phyloP scores from a whole-genome alignment of 2,888 invertebrate species.

The Crioceris asparagi region DNA sequence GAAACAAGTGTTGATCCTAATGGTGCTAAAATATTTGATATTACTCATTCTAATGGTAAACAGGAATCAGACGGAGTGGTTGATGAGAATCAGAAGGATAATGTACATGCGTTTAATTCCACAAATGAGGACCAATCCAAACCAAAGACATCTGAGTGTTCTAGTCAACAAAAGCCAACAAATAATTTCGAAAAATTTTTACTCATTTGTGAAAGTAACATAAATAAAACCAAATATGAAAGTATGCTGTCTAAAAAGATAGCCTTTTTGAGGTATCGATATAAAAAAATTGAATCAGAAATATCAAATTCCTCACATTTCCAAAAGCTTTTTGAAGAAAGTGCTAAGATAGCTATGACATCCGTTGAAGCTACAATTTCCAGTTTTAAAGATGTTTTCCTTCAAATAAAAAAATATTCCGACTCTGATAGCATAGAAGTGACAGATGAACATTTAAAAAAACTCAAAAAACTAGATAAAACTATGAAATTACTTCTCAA shows the following conservation, averaged over 20 bases:
- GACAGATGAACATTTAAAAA: conserved; percentile 14
- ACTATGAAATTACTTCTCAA: conserved; percentile 52
- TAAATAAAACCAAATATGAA: neutral
- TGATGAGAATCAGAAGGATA: too few species aligned
- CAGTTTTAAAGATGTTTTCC: conserved; percentile 23
- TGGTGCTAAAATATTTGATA: too few species aligned
- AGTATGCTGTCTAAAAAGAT: neutral
- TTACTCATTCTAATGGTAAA: too few species aligned
- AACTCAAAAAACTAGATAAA: conserved; percentile 37
- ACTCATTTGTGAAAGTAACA: neutral
- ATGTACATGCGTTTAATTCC: too few species aligned
- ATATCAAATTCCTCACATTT: conserved; percentile 15
- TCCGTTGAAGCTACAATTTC: conserved; percentile 19
- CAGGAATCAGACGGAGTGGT: too few species aligned
- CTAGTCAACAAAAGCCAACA: neutral
- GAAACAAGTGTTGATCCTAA: too few species aligned
- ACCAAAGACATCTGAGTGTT: neutral
- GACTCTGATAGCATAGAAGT: conserved; percentile 19
- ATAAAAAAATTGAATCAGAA: conserved; percentile 16
- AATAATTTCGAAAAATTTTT: neutral
- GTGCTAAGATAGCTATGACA: conserved; percentile 13
- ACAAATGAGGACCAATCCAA: too few species aligned
- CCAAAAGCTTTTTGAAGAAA: conserved; percentile 14
- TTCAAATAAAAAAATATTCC: conserved; percentile 16
- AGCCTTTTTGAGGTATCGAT: conserved; percentile 17